Base-by-base conservation (phyloP, 2,888 invertebrate species). In the Macaria notata region DNA sequence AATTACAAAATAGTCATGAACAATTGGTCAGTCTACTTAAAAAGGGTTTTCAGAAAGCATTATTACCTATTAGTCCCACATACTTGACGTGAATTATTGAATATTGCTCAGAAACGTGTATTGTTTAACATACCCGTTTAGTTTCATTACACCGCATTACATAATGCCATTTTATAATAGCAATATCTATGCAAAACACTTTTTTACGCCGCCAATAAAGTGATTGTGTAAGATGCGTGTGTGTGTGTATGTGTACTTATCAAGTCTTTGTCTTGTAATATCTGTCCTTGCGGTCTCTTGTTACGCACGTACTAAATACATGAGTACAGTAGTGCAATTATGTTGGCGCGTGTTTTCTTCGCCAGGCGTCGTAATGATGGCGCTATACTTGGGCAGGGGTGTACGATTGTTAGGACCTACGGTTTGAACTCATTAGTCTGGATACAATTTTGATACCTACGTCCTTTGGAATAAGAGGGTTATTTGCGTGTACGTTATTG, bases 121-220 rank as follows among this genome's bases (percentile, higher is more conserved):
- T 38, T 44, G 48, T 59, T 58, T 54, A 54, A 47, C 56, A 62
- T 59, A 56, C 48, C 33, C 7, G 45, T 55, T 46, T 56, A 59
- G 59, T 61, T 63, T 58, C 36, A 63, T 60, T 59, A 55, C 50
- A 54, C 52, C 58, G 56, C 56, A 56, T 56, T 54, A 58, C 46
- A 44, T 46, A 46, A 49, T 53, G n/a, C 43, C 46, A 57, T 61
- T 52, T 56, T 52, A 50, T 48, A 51, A 60, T 48, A 59, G 56
- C 50, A 52, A 56, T 60, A 59, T 55, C 62, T 59, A 61, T 59
- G 62, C 60, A 52, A 61, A 62, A 50, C 31, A 38, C 31, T 49
- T 48, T 48, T 36, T 49, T 45, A 56, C 54, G 49, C 52, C 30
- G 39, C 46, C 42, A 46, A 58, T 60, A 58, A 54, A 56, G 53